phyloP scores from a whole-genome alignment of 2,888 invertebrate genomes.

The Mystacides longicornis region DNA sequence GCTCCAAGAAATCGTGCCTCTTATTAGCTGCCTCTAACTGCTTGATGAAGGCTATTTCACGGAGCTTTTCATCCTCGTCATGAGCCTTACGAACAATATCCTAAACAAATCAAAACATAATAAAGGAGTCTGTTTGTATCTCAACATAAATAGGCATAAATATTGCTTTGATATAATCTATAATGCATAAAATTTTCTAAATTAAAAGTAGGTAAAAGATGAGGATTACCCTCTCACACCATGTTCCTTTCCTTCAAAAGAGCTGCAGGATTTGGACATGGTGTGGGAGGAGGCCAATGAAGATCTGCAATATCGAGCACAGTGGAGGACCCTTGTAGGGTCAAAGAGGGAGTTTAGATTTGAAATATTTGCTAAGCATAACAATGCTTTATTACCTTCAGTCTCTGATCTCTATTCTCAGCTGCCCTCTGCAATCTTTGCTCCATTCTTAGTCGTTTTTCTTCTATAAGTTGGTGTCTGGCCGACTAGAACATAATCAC shows the following conservation, averaged over 20 bases:
- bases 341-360: too few species aligned
- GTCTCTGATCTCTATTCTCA: constrained; percentile 78
- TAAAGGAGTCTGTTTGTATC: not conserved
- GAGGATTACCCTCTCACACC: too few species aligned
- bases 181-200: too few species aligned
- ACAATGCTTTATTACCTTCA: too few species aligned
- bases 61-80: constrained; percentile 93
- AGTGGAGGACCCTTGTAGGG: too few species aligned
- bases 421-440: constrained; percentile 75
- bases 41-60: constrained; percentile 97
- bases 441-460: constrained; percentile 69
- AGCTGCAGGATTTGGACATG: too few species aligned
- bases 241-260: too few species aligned
- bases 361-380: too few species aligned
- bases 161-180: too few species aligned
- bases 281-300: too few species aligned
- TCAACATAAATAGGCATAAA: not conserved
- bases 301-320: too few species aligned
- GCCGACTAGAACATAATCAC: constrained; percentile 47
- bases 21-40: constrained; percentile 92
- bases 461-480: constrained; percentile 78
- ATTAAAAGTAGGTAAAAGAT: too few species aligned
- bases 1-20: constrained; percentile 80
- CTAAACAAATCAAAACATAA: constrained; percentile 30
- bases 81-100: constrained; percentile 91